Base-by-base conservation (phyloP, 2,113 vertebrate species). In the Murina feae region DNA sequence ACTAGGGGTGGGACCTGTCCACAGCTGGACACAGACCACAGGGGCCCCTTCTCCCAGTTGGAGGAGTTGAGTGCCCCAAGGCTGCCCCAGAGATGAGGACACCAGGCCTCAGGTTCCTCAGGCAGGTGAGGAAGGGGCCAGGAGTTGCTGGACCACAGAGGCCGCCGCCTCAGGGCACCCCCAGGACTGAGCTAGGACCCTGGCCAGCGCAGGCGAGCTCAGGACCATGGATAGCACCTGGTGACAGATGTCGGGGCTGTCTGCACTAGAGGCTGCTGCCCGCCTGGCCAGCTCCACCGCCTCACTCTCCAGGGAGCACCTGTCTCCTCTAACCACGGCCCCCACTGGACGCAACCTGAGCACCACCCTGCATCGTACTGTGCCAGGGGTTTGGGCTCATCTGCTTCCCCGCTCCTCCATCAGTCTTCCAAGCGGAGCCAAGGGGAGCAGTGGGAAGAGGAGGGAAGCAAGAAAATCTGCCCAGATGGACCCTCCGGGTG, bases 141-240 rank as follows among this genome's bases (percentile, higher is more conserved):
- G 35, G 28, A 30, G 21, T n/a, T n/a, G 7, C 63, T 58, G 65
- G 47, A 39, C 55, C 72, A 25, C 3, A 6, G 85, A 53, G 63
- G n/a, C 58, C 71, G 58, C n/a, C 2, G 9, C 32, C 32, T 12
- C 9, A 55, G n/a, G 95, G 55, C 32, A 74, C 51, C 28, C 81
- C 68, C 16, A 1, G 37, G 88, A 39, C 53, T 0, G 2, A 86
- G 32, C 79, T 90, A 94, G 93, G 89, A 91, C 75, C 69, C 89
- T 93, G 96, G 95, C 82, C 68, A 94, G 96, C 53, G 37, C 82
- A 79, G 39, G 74, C 20, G 0, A 47, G 25, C 94, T 97, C 97
- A 97, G 96, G 80, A 97, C 96, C 96, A 93, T 4, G 96, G 97
- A 97, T 95, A 97, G 97, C 78, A 35, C 80, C 49, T 0, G 1